Conservation (phyloP, 2,113 vertebrate species). For the Centrocercus urophasianus region DNA sequence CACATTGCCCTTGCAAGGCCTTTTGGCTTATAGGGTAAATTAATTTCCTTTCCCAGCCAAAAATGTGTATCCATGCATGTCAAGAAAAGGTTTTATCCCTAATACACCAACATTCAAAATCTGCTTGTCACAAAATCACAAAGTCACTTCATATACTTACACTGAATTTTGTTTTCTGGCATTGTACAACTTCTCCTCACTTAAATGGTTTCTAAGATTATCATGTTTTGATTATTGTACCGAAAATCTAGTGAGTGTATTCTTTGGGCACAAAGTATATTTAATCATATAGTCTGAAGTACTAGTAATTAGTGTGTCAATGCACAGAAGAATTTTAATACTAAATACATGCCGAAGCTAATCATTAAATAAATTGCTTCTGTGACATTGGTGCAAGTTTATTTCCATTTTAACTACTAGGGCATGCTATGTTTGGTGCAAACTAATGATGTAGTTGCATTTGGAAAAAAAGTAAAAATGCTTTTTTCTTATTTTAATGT, state of each 20-base stretch:
- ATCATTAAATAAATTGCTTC: conserved; percentile 33
- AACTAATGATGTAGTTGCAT: not conserved
- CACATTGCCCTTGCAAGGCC: not conserved
- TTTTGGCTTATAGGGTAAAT: not conserved
- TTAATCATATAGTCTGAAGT: conserved; percentile 21
- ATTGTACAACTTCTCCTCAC: not conserved
- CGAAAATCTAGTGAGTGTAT: not conserved
- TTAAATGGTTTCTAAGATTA: conserved; percentile 24
- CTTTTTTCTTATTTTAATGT: not conserved
- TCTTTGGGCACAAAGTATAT: not conserved
- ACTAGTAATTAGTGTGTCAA: conserved; percentile 13
- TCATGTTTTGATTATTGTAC: not conserved
- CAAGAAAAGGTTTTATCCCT: not conserved
- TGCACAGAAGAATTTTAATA: conserved; percentile 3
- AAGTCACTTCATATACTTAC: not conserved
- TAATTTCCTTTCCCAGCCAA: not conserved
- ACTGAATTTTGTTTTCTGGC: not conserved
- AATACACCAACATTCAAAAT: not conserved
- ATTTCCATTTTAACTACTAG: not conserved
- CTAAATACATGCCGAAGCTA: not conserved
- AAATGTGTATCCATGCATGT: not conserved
- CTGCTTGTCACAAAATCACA: not conserved
- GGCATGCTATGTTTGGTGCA: not conserved
- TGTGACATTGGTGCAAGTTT: not conserved
- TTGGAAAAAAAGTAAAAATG: not conserved